Evolutionary conservation across 1,140 invertebrate genomes (phyloP).

Genomic region (Wasmannia auropunctata): DNA sequence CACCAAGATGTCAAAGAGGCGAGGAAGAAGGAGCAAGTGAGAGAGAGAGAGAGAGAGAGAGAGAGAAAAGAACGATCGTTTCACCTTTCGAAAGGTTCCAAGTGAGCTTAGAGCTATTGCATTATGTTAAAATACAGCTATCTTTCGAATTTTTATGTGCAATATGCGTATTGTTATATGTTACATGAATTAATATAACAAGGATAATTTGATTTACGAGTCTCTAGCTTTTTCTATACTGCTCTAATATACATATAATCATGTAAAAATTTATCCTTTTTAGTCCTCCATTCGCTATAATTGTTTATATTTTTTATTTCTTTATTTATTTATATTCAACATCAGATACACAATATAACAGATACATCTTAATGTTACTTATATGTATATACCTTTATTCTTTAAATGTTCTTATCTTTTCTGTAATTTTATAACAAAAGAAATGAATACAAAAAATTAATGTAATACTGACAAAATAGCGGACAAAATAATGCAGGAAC

Average conservation of each 20-base stretch:
- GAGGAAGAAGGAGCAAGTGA: background rate
- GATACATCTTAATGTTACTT: background rate
- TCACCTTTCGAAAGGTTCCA: background rate
- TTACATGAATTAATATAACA: background rate
- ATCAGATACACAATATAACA: too few relatives aligned
- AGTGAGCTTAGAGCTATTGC: too few relatives aligned
- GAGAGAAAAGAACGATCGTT: background rate
- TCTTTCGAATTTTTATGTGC: background rate
- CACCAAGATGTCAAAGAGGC: conserved; percentile 5
- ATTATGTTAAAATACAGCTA: background rate
- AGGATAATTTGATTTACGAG: background rate
- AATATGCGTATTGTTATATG: background rate
- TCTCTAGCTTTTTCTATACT: background rate
- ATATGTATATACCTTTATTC: background rate
- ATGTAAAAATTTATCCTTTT: background rate
- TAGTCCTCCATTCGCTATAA: background rate
- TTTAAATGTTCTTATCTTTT: background rate
- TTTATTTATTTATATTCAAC: background rate
- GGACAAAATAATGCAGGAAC: too few relatives aligned
- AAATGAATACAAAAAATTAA: background rate
- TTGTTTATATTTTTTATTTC: background rate
- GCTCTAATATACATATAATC: background rate
- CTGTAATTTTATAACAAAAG: background rate
- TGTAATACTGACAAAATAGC: background rate
- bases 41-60: background rate